Conservation (phyloP, 37 sponge, comb jelly and placozoan species). For the Lycopodina hypogea region DNA sequence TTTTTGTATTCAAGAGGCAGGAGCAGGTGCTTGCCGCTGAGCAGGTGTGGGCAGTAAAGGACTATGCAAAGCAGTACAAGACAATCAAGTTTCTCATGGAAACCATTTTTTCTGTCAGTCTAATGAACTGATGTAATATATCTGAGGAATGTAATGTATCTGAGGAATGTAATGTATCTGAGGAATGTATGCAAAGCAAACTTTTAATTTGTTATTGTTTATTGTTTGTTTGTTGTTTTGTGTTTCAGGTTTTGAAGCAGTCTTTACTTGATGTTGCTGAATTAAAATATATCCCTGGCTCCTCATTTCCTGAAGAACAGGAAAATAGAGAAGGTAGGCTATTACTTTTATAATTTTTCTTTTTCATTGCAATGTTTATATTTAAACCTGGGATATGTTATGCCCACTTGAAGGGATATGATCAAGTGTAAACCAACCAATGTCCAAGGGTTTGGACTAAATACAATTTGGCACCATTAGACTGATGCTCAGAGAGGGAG, state of each 20-base stretch:
- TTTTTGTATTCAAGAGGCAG: constrained; percentile 34
- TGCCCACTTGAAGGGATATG: too few species aligned
- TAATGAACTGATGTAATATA: too few species aligned
- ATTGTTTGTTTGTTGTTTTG: neutral
- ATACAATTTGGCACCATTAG: too few species aligned
- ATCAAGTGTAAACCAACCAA: too few species aligned
- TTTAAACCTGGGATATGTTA: too few species aligned
- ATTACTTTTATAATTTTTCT: too few species aligned
- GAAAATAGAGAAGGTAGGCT: constrained; percentile 39
- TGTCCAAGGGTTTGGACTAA: too few species aligned
- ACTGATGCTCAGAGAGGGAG: too few species aligned
- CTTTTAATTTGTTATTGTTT: neutral
- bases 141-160: neutral
- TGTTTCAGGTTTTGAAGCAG: constrained; percentile 23
- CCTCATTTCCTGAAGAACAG: constrained; percentile 43
- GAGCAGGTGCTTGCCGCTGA: constrained; percentile 52
- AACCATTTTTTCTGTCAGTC: constrained; percentile 55
- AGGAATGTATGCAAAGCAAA: too few species aligned
- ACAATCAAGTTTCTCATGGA: constrained; percentile 38
- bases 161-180: neutral
- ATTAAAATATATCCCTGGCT: constrained; percentile 7
- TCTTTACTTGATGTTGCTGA: constrained; percentile 10
- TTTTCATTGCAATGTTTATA: too few species aligned
- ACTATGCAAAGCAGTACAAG: constrained; percentile 72
- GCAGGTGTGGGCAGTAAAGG: constrained; percentile 28